Percentiles rank a stretch among this genome's conserved stretches.
These are phyloP conservation scores for Sarcophaga peregrina DNA, from an alignment of 1,140 invertebrate species.

Conservation along the genomic window DNA sequence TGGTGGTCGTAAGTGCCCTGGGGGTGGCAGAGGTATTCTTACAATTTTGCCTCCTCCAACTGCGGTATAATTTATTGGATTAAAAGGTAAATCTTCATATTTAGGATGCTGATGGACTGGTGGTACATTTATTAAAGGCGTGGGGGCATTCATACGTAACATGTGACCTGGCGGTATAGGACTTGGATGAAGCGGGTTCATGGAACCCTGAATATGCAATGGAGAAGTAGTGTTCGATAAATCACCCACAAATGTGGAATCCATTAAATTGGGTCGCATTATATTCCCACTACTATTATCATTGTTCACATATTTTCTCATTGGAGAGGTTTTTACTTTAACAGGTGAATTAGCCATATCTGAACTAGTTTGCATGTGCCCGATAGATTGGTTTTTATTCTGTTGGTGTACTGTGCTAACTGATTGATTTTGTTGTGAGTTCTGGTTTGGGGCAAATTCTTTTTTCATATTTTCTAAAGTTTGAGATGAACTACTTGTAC, in stretches of 20 bases:
- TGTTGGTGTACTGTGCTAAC: neutral
- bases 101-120: constrained; percentile 26
- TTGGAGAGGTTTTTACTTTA: constrained; percentile 18
- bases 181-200: constrained; percentile 53
- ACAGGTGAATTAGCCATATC: constrained; percentile 20
- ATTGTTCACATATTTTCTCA: constrained; percentile 23
- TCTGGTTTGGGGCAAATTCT: constrained; percentile 24
- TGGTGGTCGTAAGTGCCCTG: constrained; percentile 22
- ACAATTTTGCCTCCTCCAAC: neutral
- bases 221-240: constrained; percentile 38
- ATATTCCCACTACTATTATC: neutral
- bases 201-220: constrained; percentile 29
- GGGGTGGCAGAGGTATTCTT: neutral
- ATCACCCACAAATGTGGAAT: neutral
- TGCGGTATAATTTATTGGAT: constrained; percentile 30
- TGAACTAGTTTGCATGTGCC: neutral
- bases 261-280: constrained; percentile 27
- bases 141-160: neutral
- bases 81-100: constrained; percentile 21
- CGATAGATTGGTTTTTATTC: constrained; percentile 9
- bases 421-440: constrained; percentile 3
- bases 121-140: constrained; percentile 20
- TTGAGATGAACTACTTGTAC: neutral
- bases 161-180: constrained; percentile 48
- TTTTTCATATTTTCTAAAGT: constrained; percentile 29